Percentiles rank a stretch among this genome's conserved stretches.
Evolutionary conservation across 1,140 invertebrate genomes (phyloP).

Genomic region (Bombus polaris): DNA sequence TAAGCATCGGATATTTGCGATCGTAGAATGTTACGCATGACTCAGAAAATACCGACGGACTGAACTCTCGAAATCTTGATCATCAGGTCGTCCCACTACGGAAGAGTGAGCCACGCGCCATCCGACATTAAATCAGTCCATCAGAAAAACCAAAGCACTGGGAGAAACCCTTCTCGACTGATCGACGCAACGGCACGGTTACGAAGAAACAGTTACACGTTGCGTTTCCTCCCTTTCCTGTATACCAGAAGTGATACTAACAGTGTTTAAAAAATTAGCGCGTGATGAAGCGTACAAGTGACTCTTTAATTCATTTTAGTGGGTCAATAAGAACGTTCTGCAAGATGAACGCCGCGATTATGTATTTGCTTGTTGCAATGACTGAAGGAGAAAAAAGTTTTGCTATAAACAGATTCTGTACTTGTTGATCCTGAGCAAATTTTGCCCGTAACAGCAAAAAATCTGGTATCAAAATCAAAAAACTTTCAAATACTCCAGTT

Average conservation of each 20-base stretch:
- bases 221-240: not conserved
- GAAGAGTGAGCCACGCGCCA: not conserved
- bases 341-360: no score
- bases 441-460: not conserved
- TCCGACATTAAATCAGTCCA: not conserved
- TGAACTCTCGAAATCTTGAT: not conserved
- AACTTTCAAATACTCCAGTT: no score
- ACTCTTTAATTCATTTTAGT: not conserved
- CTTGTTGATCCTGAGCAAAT: no score
- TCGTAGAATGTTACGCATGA: not conserved
- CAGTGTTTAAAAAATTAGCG: not conserved
- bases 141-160: not conserved
- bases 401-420: no score
- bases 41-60: not conserved
- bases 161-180: not conserved
- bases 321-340: not conserved
- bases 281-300: not conserved
- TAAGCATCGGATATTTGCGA: not conserved
- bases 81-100: not conserved
- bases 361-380: not conserved
- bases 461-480: not conserved
- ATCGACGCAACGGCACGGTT: not conserved
- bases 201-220: not conserved
- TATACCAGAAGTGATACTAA: not conserved
- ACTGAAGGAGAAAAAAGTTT: not conserved